Percentiles rank a stretch among this genome's conserved stretches.
Conservation (phyloP, 1,140 invertebrate species). For the Saxidomus purpurata region DNA sequence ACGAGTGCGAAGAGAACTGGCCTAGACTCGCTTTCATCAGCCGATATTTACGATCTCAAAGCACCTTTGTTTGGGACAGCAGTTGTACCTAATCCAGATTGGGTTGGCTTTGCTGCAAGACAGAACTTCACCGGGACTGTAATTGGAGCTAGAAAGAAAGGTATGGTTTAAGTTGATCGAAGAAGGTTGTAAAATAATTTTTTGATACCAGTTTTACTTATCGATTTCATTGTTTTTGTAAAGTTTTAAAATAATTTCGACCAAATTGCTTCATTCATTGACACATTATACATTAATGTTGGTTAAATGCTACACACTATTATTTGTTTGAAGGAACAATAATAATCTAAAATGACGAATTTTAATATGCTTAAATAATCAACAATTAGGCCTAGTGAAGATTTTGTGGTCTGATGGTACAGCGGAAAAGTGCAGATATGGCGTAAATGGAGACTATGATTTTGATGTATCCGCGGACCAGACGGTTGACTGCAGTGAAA, state of each 20-base stretch:
- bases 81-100: background rate
- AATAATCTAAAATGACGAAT: too few relatives aligned
- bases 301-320: too few relatives aligned
- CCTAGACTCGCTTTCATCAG: background rate
- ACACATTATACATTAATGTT: too few relatives aligned
- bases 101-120: background rate
- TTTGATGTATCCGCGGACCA: background rate
- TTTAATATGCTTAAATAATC: too few relatives aligned
- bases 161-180: too few relatives aligned
- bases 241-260: too few relatives aligned
- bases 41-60: background rate
- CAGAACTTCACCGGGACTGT: background rate
- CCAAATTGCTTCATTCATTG: too few relatives aligned
- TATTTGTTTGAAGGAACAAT: too few relatives aligned
- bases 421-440: background rate
- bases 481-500: background rate
- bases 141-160: background rate
- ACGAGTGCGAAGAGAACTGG: too few relatives aligned
- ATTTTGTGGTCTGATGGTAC: slow-evolving; percentile 25
- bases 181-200: too few relatives aligned
- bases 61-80: background rate
- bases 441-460: slow-evolving; percentile 20
- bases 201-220: too few relatives aligned
- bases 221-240: too few relatives aligned
- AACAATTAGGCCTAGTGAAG: slow-evolving; percentile 3